These are phyloP conservation scores for Anisognathus igniventris DNA, from an alignment of 2,797 vertebrate genomes.

Conservation along the genomic window DNA sequence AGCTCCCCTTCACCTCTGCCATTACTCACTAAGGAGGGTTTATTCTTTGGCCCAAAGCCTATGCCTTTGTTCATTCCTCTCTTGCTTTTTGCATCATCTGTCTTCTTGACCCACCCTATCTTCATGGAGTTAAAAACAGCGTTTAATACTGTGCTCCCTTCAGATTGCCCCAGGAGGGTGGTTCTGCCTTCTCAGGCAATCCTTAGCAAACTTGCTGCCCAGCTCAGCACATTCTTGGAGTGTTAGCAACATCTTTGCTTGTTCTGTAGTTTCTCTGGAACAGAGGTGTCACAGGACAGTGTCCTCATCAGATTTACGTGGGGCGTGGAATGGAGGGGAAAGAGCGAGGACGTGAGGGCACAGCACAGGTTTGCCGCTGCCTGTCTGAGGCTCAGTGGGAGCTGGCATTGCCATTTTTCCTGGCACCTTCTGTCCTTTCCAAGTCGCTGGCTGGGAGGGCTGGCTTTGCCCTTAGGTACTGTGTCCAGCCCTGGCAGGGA, in stretches of 20 bases:
- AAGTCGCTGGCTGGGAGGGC: not conserved
- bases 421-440: not conserved
- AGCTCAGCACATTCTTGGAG: conserved; percentile 62
- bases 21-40: conserved; percentile 3
- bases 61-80: conserved; percentile 19
- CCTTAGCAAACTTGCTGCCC: conserved; percentile 29
- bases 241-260: conserved; percentile 52
- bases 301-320: not conserved
- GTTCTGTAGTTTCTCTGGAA: conserved; percentile 38
- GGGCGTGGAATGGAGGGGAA: not conserved
- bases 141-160: conserved; percentile 23
- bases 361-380: not conserved
- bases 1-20: conserved; percentile 30
- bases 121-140: conserved; percentile 4
- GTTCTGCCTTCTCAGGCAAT: conserved; percentile 57
- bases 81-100: conserved; percentile 18
- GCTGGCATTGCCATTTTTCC: accelerated
- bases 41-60: conserved; percentile 38
- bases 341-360: not conserved
- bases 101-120: conserved; percentile 54
- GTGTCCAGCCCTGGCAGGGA: not conserved
- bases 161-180: conserved; percentile 50
- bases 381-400: not conserved
- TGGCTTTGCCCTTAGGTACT: not conserved
- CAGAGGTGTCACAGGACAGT: conserved; percentile 16